A percentile compares a stretch with the other conserved stretches of the same genome.
Evolutionary conservation across 92 coral and sea anemone genomes (phyloP).

Genomic region (Pocillopora grandis): DNA sequence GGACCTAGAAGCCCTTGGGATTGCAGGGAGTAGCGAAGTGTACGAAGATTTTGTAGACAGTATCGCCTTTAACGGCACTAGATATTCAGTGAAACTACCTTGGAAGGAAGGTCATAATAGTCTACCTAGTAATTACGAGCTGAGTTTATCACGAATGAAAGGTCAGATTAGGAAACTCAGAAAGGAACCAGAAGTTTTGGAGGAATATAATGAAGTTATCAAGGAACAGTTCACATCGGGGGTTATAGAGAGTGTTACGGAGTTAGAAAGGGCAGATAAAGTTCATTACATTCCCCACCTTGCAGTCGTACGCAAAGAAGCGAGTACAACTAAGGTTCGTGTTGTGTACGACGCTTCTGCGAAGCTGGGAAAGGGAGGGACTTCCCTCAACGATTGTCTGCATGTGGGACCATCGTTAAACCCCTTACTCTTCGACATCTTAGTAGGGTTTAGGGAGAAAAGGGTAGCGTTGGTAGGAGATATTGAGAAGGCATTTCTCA

Average conservation of each 20-base stretch:
- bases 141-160: constrained; percentile 47
- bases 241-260: constrained; percentile 46
- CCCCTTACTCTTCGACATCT: constrained; percentile 49
- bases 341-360: constrained; percentile 54
- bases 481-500: constrained; percentile 55
- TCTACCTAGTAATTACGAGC: constrained; percentile 29
- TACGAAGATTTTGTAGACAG: constrained; percentile 48
- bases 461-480: constrained; percentile 43
- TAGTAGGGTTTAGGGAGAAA: constrained; percentile 40
- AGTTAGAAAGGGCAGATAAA: constrained; percentile 31
- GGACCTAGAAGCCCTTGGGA: constrained; percentile 65
- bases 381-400: constrained; percentile 57
- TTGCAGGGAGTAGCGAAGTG: constrained; percentile 38
- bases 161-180: constrained; percentile 43
- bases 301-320: constrained; percentile 56
- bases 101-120: constrained; percentile 44
- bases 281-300: constrained; percentile 51
- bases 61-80: constrained; percentile 27
- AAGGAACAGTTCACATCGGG: constrained; percentile 55
- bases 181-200: constrained; percentile 35
- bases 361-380: constrained; percentile 22
- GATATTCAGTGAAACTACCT: constrained; percentile 49
- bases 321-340: constrained; percentile 43
- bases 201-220: constrained; percentile 51
- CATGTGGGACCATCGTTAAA: constrained; percentile 58